phyloP scores from a whole-genome alignment of 2,888 invertebrate species.

The Amiota communis region DNA sequence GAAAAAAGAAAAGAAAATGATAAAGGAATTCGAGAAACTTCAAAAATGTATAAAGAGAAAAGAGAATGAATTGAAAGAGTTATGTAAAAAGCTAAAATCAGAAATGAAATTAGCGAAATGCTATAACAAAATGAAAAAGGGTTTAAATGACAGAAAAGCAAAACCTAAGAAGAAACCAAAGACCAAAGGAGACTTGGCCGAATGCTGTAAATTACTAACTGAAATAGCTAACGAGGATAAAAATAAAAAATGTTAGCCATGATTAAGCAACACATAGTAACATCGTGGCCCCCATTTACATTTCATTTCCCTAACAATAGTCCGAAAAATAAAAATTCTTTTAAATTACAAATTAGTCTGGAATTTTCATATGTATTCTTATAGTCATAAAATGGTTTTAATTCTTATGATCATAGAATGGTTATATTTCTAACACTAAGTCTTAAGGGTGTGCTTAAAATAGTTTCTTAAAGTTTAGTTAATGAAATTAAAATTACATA shows the following conservation, averaged over 20 bases:
- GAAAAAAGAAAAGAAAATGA: not conserved
- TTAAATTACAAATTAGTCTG: too few relatives aligned
- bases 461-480: conserved; percentile 16
- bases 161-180: not conserved
- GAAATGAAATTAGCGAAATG: not conserved
- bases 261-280: not conserved
- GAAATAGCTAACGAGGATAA: not conserved
- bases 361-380: too few relatives aligned
- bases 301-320: too few relatives aligned
- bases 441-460: not conserved
- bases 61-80: not conserved
- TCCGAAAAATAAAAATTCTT: too few relatives aligned
- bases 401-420: too few relatives aligned
- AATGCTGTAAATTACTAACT: not conserved
- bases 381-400: too few relatives aligned
- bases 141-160: conserved; percentile 12
- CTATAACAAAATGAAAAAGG: not conserved
- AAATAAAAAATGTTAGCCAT: not conserved
- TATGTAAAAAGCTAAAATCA: not conserved
- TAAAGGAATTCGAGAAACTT: not conserved
- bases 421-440: too few relatives aligned
- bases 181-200: not conserved
- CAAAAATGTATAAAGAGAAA: not conserved
- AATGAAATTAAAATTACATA: not conserved
- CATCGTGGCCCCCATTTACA: too few relatives aligned